Evolutionary conservation across 2,888 invertebrate genomes (phyloP), one percentile per base, ranked within the genome.

Genomic region (Dynastes grantii): DNA sequence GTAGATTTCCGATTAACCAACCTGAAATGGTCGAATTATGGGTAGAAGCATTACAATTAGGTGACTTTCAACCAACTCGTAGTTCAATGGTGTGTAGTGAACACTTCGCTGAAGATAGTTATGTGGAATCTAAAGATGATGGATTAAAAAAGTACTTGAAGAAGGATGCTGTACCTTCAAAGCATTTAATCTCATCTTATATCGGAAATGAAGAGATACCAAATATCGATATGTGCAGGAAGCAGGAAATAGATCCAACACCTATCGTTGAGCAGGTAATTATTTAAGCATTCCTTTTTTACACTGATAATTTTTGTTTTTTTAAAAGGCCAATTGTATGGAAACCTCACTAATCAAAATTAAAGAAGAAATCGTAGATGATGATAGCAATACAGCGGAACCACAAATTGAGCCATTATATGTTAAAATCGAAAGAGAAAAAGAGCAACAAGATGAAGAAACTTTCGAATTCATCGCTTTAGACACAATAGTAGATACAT

Each of bases 381-480:
- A 51, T n/a, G 68, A 68, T 0, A n/a, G 13, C 11, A 29, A 53
- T 27, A 13, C 0, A 27, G 22, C 29, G 11, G 68, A 68, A 2
- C 16, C 22, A 1, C 27, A 16, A 11, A 27, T 51, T 22, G 51
- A 29, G 2, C 40, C 45, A 1, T 27, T 68, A 27, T n/a, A 51
- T 2, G n/a, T 51, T 11, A 68, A 68, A 22, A 27, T 68, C 2
- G 32, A 63, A 63, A 27, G 2, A 27, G 51, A 68, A 27, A 2
- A 27, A 6, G 68, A 51, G 3, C 49, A 68, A 22, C 5, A 68
- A 13, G 22, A 13, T 53, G 51, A 68, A 9, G 22, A 58, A 11
- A 49, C 22, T 6, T 68, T 68, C 8, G 68, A 68, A 68, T 68
- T 68, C 49, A 51, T 68, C 8, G 68, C 51, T 13, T 51, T 68